Conservation (phyloP, 2,113 vertebrate species). For the Haemorhous mexicanus region DNA sequence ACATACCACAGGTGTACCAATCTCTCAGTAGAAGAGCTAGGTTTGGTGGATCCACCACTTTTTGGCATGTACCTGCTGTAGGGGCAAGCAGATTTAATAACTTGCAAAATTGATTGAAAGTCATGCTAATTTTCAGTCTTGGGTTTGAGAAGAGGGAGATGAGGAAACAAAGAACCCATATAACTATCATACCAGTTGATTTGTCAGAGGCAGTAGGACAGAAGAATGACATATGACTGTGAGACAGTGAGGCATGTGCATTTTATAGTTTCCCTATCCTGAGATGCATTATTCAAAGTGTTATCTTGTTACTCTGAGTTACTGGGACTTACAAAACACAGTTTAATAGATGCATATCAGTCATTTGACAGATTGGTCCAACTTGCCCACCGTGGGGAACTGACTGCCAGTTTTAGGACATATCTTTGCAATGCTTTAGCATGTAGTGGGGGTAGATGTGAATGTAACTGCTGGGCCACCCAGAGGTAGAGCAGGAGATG, state of each 20-base stretch:
- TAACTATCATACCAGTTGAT: constrained; percentile 1
- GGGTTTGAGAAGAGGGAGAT: constrained; percentile 21
- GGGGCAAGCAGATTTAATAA: constrained; percentile 28
- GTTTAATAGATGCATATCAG: constrained; percentile 12
- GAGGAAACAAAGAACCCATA: neutral
- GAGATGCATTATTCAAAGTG: constrained; percentile 2
- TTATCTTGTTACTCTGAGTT: constrained; percentile 23
- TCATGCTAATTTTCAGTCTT: constrained; percentile 23
- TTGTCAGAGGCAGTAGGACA: constrained; percentile 32
- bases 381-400: neutral
- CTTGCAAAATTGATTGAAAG: constrained; percentile 25
- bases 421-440: neutral
- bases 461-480: neutral
- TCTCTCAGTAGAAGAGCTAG: constrained; percentile 23
- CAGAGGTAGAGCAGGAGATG: neutral
- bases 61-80: neutral
- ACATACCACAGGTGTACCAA: neutral
- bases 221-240: constrained; percentile 19
- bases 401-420: neutral
- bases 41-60: constrained; percentile 32
- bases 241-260: neutral
- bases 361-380: neutral
- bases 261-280: constrained; percentile 19
- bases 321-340: neutral
- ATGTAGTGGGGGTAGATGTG: neutral